These are phyloP conservation scores for Mus spretus DNA, from an alignment of 2,797 vertebrate genomes.

Conservation along the genomic window DNA sequence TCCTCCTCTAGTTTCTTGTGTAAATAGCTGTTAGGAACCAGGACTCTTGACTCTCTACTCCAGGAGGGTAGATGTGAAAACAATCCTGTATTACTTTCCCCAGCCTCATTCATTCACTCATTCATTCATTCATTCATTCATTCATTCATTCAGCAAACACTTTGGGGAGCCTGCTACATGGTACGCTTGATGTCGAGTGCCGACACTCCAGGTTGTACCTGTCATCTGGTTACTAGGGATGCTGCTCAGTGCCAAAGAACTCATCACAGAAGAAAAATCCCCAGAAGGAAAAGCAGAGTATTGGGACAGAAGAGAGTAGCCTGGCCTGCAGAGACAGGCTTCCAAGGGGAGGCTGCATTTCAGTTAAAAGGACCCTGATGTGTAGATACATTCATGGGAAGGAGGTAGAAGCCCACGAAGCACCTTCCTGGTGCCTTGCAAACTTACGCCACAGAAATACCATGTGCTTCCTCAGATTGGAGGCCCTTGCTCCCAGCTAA, in stretches of 20 bases:
- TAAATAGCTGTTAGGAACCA: background rate
- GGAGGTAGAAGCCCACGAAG: background rate
- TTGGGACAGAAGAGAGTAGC: background rate
- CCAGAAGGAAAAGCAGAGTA: background rate
- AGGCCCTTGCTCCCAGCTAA: background rate
- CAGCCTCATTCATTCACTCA: background rate
- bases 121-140: background rate
- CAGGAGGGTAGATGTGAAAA: background rate
- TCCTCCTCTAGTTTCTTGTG: background rate
- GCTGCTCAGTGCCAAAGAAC: background rate
- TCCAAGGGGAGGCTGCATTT: background rate
- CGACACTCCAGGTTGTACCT: background rate
- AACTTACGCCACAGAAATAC: background rate
- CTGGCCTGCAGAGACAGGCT: background rate
- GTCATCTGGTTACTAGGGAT: background rate
- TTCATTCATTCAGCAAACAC: background rate
- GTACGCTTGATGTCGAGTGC: background rate
- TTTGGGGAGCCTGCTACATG: background rate
- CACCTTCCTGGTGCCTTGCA: background rate
- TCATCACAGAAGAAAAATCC: background rate
- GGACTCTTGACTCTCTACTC: background rate
- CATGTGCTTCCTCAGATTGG: rapidly evolving
- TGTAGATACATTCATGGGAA: background rate
- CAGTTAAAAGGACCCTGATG: background rate
- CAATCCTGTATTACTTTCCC: background rate